Percentiles rank a stretch among this genome's conserved stretches.
phyloP scores from a whole-genome alignment of 2,797 vertebrate species.

The Sebastiscus albofasciatus region DNA sequence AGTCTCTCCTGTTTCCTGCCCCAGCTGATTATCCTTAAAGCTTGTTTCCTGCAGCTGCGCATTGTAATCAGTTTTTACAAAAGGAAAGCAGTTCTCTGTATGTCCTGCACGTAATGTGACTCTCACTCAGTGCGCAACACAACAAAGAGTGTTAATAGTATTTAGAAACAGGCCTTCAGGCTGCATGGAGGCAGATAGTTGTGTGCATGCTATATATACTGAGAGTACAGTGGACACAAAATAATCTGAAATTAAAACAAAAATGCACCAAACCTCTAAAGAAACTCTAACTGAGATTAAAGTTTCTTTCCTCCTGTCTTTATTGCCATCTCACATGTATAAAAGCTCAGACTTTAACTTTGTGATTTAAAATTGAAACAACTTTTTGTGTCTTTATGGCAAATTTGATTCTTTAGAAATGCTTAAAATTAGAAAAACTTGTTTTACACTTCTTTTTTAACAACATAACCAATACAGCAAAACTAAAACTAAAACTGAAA shows the following conservation, averaged over 20 bases:
- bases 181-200: not conserved
- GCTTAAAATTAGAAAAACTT: not conserved
- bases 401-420: not conserved
- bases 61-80: constrained; percentile 42
- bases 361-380: not conserved
- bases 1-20: not conserved
- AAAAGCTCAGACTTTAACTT: not conserved
- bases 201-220: not conserved
- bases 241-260: not conserved
- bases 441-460: not conserved
- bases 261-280: not conserved
- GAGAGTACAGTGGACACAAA: not conserved
- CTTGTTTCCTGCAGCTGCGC: constrained; percentile 21
- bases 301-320: too few species aligned
- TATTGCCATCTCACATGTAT: too few species aligned
- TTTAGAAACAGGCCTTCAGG: not conserved
- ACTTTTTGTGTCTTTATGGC: not conserved
- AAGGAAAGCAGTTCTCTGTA: constrained; percentile 52
- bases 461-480: not conserved
- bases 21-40: constrained; percentile 8
- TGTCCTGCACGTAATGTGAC: constrained; percentile 63
- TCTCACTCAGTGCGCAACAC: constrained; percentile 21
- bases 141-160: constrained; percentile 18
- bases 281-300: too few species aligned
- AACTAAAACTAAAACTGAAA: not conserved